Evolutionary conservation across 35 echinoderm and acorn worm genomes (phyloP), one percentile per base, ranked within the genome.

Genomic region (Apostichopus japonicus): DNA sequence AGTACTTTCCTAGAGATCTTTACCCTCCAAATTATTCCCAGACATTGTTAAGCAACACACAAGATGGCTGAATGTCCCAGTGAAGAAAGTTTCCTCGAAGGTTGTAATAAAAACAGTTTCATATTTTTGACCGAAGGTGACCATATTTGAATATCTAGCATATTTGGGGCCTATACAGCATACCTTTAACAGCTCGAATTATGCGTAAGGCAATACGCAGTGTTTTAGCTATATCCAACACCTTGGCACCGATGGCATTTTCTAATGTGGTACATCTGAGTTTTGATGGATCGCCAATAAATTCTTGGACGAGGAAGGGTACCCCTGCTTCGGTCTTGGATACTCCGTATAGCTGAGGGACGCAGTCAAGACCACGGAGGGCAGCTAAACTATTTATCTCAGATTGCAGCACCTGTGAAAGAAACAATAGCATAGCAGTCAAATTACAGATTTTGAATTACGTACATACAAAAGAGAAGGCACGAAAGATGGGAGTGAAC

Each of bases 271-370:
- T 4, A 4, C 54, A 58, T 58, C 51, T 86, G 6, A 86, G 21
- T 19, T 33, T 59, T 58, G 5, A 53, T 16, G 53, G 54, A 63
- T 86, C 83, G 53, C 83, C 83, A n/a, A 86, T 55, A 23, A 86
- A 86, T 86, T 86, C 83, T 23, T 86, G 83, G 8, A 86, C 83
- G 4, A 86, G 52, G 19, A 23, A 11, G 13, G 83, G 83, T 86
- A 58, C 24, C 6, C 79, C 79, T 51, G 11, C 19, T 51, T 33
- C 22, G 79, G 27, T 81, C 27, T 23, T 81, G 24, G 79, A 11
- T 17, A 81, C 27, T 0, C 79, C 79, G 79, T 81, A 81, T 16
- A 81, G 17, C 4, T 51, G 6, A 25, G 79, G 79, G 79, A 81
- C 19, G 17, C 54, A 81, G 4, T 81, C 79, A 51, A 81, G 54